Base-by-base conservation (phyloP, 2,113 vertebrate genomes). In the Xerus inauris region DNA sequence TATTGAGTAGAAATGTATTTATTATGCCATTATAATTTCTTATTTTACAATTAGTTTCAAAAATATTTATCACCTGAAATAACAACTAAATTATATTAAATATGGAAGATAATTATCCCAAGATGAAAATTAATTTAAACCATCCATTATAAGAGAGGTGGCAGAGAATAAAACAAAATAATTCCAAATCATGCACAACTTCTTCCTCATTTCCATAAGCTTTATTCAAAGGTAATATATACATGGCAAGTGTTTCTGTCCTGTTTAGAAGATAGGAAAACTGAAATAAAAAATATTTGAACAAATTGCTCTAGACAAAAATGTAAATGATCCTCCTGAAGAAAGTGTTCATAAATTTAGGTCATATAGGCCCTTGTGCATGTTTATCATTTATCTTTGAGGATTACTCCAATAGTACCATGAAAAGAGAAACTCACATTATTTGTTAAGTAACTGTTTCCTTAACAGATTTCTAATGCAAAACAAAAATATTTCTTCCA, bases 121-220 rank as follows among this genome's bases (percentile, higher is more conserved):
- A 90, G 35, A 93, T 94, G 40, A 94, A 92, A 92, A 90, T 30
- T 65, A 6, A 85, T 81, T 79, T 95, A 83, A 95, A 67, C 51
- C 22, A 67, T 81, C 26, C 59, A 80, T 92, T 94, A 69, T 42
- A 82, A 35, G 32, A 80, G 64, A 6, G 17, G 8, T 57, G 20
- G 88, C 26, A 49, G 6, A 86, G 22, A 79, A 40, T 32, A 77
- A 57, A 72, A 30, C 5, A 45, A 81, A 93, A 84, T 16, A 92
- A 47, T 59, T 85, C 19, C 82, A 73, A 97, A 38, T 7, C 1
- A 42, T n/a, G 20, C 1, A 32, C 35, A 88, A 28, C 22, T 22
- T 71, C 24, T 64, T 38, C 16, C 4, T 54, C 1, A 2, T 19
- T 35, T 20, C 32, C n/a, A 49, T 38, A 24, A 72, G 22, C 64